Evolutionary conservation across 1,140 invertebrate species (phyloP), one percentile per base, ranked within the genome.

Genomic region (Conus betulinus): DNA sequence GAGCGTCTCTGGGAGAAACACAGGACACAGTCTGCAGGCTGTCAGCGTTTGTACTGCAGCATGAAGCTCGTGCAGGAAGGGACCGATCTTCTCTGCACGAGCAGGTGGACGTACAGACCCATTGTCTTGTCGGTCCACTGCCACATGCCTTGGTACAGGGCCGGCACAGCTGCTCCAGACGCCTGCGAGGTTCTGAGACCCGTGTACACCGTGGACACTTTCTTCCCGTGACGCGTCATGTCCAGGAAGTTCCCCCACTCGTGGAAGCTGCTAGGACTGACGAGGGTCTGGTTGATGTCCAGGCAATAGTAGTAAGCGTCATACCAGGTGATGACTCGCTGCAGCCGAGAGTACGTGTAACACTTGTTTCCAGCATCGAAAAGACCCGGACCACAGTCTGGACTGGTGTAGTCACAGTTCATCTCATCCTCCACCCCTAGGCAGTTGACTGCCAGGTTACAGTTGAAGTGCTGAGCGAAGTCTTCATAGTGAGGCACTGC

Each of bases 81-180:
- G 0, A 79, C 60, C 10, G 85, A 55, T 3, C 52, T 20, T 23
- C 20, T 51, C 23, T 5, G 3, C 3, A 25, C 51, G 0, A 6
- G 3, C 25, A 84, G 23, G 71, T 78, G 39, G 71, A 79, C n/a
- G n/a, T 87, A 87, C 39, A 74, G 52, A 13, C 71, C 85, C 74
- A 87, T 87, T 0, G 85, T 87, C 15, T 25, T n/a, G 74, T 87
- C 85, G 3, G 67, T n/a, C 85, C 85, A 87, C 52, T 87, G 85
- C 74, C 71, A 78, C 53, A 87, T n/a, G 5, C 71, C 51, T 4
- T 53, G 67, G 52, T 87, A 87, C 71, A 87, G 25, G 2, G 71
- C 71, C 51, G 71, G 52, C 23, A 87, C 74, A 10, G 23, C 53
- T 5, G 85, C 71, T 5, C 52, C 25, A 10, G 71, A 17, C 8